Base-by-base conservation (phyloP, 2,888 invertebrate genomes). In the Idaea straminata region DNA sequence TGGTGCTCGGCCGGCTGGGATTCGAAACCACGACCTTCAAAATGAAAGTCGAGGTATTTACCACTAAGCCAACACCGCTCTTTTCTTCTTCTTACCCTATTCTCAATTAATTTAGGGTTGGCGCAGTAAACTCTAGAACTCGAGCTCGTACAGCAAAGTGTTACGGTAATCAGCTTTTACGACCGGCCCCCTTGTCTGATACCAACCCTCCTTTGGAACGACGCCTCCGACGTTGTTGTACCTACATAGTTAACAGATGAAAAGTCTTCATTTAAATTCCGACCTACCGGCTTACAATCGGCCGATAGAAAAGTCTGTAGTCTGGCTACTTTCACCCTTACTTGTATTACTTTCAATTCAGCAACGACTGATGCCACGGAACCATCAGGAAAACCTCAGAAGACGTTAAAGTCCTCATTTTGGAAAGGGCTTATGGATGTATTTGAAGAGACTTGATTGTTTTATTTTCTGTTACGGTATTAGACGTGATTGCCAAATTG, bases 331-430 rank as follows among this genome's bases (percentile, higher is more conserved):
- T 47, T 47, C 47, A 47, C 47, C 47, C 47, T 47, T 47, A 85
- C 80, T 80, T 77, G 78, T 81, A 83, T 77, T 80, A 77, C 80
- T 80, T 77, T 73, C 73, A 69, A 68, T 72, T 69, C 69, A 67
- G 76, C 81, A 79, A 79, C 68, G 77, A 74, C 73, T 71, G 73
- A 73, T 75, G 71, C 74, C 69, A 65, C 67, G 63, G 57, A 62
- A 62, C 66, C 59, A 69, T 66, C 67, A 68, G 70, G 61, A 68
- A 67, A 66, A 62, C 61, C 65, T 57, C 10, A 25, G 57, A 63
- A 25, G 47, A 60, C 59, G 57, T 64, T 63, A 60, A 64, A 66
- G 61, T 72, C 69, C 69, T 65, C 64, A 71, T 76, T 74, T 67
- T 68, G 59, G 63, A 65, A 72, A 75, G 71, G 72, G 71, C 72